phyloP scores from a whole-genome alignment of 2,888 invertebrate genomes.

The Empis stercorea region DNA sequence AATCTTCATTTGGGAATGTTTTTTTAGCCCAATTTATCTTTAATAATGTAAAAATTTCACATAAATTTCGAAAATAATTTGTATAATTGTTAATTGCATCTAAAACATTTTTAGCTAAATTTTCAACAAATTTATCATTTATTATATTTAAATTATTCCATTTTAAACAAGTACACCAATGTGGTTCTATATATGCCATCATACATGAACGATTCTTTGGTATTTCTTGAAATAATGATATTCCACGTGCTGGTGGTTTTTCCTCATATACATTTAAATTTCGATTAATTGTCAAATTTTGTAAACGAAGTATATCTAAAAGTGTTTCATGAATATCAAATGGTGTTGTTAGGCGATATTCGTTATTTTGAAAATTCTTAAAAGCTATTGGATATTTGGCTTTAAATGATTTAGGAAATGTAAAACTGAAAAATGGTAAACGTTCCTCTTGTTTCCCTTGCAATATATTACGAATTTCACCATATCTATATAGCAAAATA shows the following conservation, averaged over 20 bases:
- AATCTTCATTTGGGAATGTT: constrained; percentile 50
- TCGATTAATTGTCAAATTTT: background rate
- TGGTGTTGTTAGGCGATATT: constrained; percentile 62
- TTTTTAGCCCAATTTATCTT: constrained; percentile 57
- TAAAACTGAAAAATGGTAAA: constrained; percentile 71
- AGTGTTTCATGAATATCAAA: constrained; percentile 82
- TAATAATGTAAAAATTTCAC: constrained; percentile 45
- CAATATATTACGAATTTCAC: constrained; percentile 67
- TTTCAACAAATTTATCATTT: constrained; percentile 34
- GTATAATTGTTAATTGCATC: constrained; percentile 49
- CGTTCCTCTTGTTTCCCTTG: constrained; percentile 90
- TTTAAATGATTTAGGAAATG: constrained; percentile 59
- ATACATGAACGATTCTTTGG: constrained; percentile 66
- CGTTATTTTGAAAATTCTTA: constrained; percentile 49
- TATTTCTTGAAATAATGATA: constrained; percentile 41
- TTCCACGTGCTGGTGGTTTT: constrained; percentile 18
- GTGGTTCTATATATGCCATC: constrained; percentile 82
- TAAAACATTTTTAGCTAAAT: constrained; percentile 48
- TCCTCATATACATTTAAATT: background rate
- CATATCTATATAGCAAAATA: no score
- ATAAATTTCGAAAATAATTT: constrained; percentile 41
- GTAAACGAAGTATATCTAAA: constrained; percentile 41
- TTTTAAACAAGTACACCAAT: constrained; percentile 91
- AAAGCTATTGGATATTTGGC: constrained; percentile 45
- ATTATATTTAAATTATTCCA: constrained; percentile 61